A percentile compares a stretch with the other conserved stretches of the same genome.
These are phyloP conservation scores for Notarius quadriscutis DNA, from an alignment of 2,113 vertebrate species.

Conservation along the genomic window DNA sequence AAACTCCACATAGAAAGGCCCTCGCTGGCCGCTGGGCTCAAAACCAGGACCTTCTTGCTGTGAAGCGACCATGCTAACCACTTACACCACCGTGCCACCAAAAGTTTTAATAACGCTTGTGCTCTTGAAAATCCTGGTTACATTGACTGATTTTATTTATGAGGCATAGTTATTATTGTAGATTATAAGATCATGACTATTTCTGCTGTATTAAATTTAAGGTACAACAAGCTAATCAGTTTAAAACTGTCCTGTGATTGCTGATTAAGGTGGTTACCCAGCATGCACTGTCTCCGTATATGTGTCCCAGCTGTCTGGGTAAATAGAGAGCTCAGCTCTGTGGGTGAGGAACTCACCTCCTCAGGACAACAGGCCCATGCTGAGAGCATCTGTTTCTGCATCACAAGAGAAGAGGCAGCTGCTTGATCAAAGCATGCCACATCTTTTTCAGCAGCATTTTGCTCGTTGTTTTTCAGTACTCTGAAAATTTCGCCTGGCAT, in stretches of 20 bases:
- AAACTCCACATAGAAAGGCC: no score
- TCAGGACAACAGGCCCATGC: slow-evolving; percentile 34
- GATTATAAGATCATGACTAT: not conserved
- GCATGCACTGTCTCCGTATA: slow-evolving; percentile 9
- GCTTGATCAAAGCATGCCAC: slow-evolving; percentile 30
- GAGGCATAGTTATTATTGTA: not conserved
- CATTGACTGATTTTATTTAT: not conserved
- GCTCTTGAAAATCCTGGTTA: not conserved
- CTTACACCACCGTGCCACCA: not conserved
- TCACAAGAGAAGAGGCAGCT: slow-evolving; percentile 22
- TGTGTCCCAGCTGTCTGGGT: slow-evolving; percentile 30
- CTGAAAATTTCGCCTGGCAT: slow-evolving; percentile 3
- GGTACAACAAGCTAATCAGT: not conserved
- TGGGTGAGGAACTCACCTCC: slow-evolving; percentile 39
- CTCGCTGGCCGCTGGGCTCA: no score
- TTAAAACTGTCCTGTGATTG: not conserved
- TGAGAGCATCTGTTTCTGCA: slow-evolving; percentile 45
- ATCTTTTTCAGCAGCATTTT: slow-evolving; percentile 4
- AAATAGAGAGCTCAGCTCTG: slow-evolving; percentile 22
- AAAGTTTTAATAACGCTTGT: not conserved
- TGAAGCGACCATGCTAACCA: no score
- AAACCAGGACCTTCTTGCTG: no score
- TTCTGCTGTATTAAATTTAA: not conserved
- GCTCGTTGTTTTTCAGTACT: not conserved
- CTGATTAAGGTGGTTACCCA: not conserved